These are phyloP conservation scores for Philonicus albiceps DNA, from an alignment of 2,888 invertebrate species.

Conservation along the genomic window DNA sequence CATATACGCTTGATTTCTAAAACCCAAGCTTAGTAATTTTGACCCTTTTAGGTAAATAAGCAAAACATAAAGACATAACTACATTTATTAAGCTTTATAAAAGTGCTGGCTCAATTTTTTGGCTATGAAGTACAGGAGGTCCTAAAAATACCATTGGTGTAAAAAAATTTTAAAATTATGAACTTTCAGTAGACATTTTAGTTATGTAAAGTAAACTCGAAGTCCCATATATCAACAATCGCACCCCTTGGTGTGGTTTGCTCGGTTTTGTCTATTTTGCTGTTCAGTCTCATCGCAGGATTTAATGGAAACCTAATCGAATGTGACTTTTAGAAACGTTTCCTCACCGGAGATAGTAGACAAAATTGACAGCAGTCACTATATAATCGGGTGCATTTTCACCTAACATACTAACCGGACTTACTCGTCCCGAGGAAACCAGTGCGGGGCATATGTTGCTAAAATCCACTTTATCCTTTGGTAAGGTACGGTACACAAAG, in stretches of 20 bases:
- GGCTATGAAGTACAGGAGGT: too few relatives aligned
- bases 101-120: too few relatives aligned
- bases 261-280: neutral
- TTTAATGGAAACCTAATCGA: constrained; percentile 29
- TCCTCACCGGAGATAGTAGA: neutral
- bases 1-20: too few relatives aligned
- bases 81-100: too few relatives aligned
- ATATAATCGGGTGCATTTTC: neutral
- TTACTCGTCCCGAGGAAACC: neutral
- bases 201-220: neutral
- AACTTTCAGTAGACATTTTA: neutral
- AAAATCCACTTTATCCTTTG: neutral
- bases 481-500: neutral
- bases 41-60: too few relatives aligned
- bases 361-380: neutral
- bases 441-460: neutral
- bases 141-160: too few relatives aligned
- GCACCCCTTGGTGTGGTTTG: neutral
- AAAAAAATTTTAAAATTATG: neutral
- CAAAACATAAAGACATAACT: too few relatives aligned
- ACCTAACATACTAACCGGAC: neutral
- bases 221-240: neutral
- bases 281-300: neutral
- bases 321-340: constrained; percentile 16
- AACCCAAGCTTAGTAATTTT: too few relatives aligned